Conservation (phyloP, 2,797 vertebrate species). For the Characodon lateralis region DNA sequence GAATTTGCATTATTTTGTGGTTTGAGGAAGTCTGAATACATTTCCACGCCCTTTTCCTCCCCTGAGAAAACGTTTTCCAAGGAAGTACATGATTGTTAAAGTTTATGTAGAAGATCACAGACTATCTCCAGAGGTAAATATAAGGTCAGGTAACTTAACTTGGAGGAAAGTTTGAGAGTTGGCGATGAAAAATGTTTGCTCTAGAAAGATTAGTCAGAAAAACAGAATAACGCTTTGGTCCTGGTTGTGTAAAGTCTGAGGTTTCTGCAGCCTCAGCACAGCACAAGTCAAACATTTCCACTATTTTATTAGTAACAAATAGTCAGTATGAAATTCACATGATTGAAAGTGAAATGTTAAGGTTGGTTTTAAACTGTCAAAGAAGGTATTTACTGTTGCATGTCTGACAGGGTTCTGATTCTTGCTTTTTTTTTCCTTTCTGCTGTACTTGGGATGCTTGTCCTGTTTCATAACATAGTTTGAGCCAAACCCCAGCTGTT, state of each 20-base stretch:
- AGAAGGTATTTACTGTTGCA: too few species aligned
- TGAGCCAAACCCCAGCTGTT: too few species aligned
- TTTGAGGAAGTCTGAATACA: constrained; percentile 5
- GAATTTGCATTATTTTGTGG: neutral
- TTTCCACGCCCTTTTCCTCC: neutral
- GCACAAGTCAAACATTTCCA: too few species aligned
- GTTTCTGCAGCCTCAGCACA: neutral
- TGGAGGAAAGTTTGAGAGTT: neutral
- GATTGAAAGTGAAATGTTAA: too few species aligned
- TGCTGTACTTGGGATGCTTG: too few species aligned
- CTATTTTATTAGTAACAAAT: too few species aligned
- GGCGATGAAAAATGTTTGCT: neutral
- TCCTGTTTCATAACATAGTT: too few species aligned
- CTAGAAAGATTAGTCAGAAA: neutral
- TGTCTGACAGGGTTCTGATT: too few species aligned
- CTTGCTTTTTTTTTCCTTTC: too few species aligned
- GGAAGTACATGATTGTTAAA: neutral
- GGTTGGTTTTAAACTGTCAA: too few species aligned
- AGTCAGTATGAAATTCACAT: too few species aligned
- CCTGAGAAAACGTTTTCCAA: neutral
- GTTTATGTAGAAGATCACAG: neutral
- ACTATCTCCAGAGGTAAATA: neutral
- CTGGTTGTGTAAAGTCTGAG: neutral
- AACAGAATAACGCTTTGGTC: neutral
- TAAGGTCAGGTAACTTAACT: neutral